Conservation (phyloP, 2,888 invertebrate species). For the Cryptosula pallasiana region DNA sequence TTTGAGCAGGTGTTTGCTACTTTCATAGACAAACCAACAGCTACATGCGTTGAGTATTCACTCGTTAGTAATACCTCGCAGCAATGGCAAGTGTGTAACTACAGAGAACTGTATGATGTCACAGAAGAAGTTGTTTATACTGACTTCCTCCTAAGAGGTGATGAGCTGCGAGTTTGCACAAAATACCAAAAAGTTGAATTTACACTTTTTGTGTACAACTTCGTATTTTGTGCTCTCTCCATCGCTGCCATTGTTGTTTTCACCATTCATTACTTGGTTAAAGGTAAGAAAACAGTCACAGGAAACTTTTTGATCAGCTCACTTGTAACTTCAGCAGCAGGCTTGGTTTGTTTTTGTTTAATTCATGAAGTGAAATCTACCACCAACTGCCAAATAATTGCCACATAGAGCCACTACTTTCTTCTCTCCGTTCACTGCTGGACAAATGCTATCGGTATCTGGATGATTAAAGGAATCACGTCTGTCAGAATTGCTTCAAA, state of each 20-base stretch:
- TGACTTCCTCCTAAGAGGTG: background rate
- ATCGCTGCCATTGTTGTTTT: background rate
- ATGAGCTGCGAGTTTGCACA: background rate
- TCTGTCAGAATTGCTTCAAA: background rate
- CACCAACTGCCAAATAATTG: background rate
- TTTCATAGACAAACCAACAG: background rate
- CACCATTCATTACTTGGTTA: background rate
- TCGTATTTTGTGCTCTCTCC: background rate
- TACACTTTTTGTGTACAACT: background rate
- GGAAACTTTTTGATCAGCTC: background rate
- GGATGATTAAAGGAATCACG: background rate
- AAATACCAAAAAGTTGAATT: background rate
- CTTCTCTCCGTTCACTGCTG: background rate
- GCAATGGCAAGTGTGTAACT: background rate
- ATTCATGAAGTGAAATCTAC: background rate
- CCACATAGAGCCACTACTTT: background rate
- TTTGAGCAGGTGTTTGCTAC: no score
- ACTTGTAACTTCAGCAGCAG: background rate
- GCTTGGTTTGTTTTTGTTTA: background rate
- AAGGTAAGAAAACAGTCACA: background rate
- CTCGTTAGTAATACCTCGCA: background rate
- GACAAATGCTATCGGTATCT: background rate
- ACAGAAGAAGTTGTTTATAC: background rate
- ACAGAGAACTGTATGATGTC: background rate
- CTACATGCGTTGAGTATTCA: background rate